A percentile compares a stretch with the other conserved stretches of the same genome.
Conservation (phyloP, 2,888 invertebrate species). For the Aproaerema taeniolella region DNA sequence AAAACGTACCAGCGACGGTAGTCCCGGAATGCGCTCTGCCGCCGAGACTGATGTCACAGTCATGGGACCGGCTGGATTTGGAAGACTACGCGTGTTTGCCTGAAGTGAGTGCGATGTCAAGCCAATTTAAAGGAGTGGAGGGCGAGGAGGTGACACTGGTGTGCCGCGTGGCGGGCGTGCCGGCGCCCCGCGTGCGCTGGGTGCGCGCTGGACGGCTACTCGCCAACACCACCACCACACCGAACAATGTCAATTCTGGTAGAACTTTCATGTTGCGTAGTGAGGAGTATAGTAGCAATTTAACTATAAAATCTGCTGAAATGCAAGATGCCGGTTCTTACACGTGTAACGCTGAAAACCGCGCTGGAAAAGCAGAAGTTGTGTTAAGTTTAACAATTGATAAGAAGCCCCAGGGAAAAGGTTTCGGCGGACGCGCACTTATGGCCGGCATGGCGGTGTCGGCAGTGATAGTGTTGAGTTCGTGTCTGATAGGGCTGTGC, state of each 20-base stretch:
- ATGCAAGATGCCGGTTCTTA: constrained; percentile 87
- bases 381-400: constrained; percentile 85
- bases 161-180: constrained; percentile 83
- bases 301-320: constrained; percentile 85
- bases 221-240: constrained; percentile 72
- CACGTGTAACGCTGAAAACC: constrained; percentile 87
- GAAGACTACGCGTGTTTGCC: constrained; percentile 90
- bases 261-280: constrained; percentile 82
- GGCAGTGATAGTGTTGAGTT: constrained; percentile 81
- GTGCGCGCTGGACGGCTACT: constrained; percentile 82
- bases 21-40: constrained; percentile 84
- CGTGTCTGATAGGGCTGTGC: constrained; percentile 82
- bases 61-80: constrained; percentile 86
- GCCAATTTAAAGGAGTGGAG: constrained; percentile 80
- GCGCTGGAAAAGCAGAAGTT: constrained; percentile 86
- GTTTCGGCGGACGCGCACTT: constrained; percentile 77
- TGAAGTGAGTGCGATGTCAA: constrained; percentile 79
- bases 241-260: constrained; percentile 54
- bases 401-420: constrained; percentile 78
- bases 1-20: constrained; percentile 84
- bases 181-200: constrained; percentile 86
- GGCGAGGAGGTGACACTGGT: constrained; percentile 85
- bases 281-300: constrained; percentile 82
- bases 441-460: constrained; percentile 83
- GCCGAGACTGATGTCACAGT: constrained; percentile 76